Conservation (phyloP, 1,140 invertebrate species). For the Cecropterus lyciades region DNA sequence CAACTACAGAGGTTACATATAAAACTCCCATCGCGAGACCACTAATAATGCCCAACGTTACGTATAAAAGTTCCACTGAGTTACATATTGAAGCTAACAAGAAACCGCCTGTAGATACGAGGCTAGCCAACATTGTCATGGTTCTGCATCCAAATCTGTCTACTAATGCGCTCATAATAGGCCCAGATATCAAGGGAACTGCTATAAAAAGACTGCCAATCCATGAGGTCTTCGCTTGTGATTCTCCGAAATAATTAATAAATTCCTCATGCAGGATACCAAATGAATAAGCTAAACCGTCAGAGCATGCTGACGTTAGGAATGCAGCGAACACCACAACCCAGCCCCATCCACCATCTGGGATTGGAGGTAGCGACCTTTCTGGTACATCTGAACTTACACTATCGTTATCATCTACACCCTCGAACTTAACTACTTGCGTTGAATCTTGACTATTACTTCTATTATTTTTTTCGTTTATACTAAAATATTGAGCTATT, state of each 20-base stretch:
- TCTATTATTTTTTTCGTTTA: constrained; percentile 39
- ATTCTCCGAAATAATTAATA: constrained; percentile 90
- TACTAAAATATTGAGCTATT: neutral
- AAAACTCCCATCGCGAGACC: constrained; percentile 93
- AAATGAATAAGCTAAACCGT: constrained; percentile 96
- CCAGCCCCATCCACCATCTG: constrained; percentile 88
- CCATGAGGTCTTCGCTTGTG: constrained; percentile 92
- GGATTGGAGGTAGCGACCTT: constrained; percentile 61
- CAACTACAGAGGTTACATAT: constrained; percentile 94
- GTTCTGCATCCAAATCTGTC: constrained; percentile 93
- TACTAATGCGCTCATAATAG: constrained; percentile 93
- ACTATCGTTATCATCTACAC: constrained; percentile 78
- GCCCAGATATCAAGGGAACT: constrained; percentile 93
- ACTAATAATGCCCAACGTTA: constrained; percentile 94
- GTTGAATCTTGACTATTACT: constrained; percentile 52
- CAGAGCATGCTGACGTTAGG: constrained; percentile 93
- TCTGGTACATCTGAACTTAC: constrained; percentile 68
- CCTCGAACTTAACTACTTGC: constrained; percentile 67
- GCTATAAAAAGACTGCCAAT: constrained; percentile 94
- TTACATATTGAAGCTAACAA: constrained; percentile 89
- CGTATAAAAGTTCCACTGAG: constrained; percentile 89
- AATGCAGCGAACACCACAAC: constrained; percentile 93
- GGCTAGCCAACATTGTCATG: constrained; percentile 91
- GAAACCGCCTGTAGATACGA: constrained; percentile 91
- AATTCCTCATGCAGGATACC: constrained; percentile 94